Evolutionary conservation across 2,797 vertebrate species (phyloP), one percentile per base, ranked within the genome.

Genomic region (Chaenodraco wilsoni): DNA sequence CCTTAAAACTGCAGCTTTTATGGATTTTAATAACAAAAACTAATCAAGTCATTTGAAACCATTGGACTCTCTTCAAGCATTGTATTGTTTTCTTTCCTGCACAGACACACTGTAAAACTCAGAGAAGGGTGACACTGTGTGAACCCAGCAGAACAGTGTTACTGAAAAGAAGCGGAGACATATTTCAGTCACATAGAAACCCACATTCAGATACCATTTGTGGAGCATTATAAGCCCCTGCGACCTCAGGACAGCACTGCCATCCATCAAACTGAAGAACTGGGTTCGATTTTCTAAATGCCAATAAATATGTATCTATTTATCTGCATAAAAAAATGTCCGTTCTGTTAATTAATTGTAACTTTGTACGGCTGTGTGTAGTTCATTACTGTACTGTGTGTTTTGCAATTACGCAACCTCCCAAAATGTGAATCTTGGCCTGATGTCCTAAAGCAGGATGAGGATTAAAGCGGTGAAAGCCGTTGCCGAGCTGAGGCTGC

Each of bases 401-500:
- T 59, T 54, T 37, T 55, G 65, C n/a, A 9, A 55, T 85, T 82
- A 76, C 74, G 19, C 72, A 83, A 85, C 72, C 67, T 82, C 67
- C 67, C 52, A 54, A 76, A 81, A 79, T 74, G 45, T 64, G 58
- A 86, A 76, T 76, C 75, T 88, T 82, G 80, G 82, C 78, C 78
- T 48, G 44, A 63, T 71, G 69, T 82, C 76, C 61, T 15, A 78
- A 58, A 79, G 68, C 77, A 76, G 79, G 82, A 77, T 69, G 64
- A 84, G 76, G 87, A 88, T 86, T 85, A 87, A 65, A 56, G 61
- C 0, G 21, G 63, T 56, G 63, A 83, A 86, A 85, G 77, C 68
- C 2, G 52, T 68, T 50, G 52, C 37, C 27, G 60, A 65, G 63
- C 62, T 4, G 69, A 37, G 60, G 52, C 65, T 68, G 56, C 37